Conservation (phyloP, 2,888 invertebrate genomes). For the Phasia obesa region DNA sequence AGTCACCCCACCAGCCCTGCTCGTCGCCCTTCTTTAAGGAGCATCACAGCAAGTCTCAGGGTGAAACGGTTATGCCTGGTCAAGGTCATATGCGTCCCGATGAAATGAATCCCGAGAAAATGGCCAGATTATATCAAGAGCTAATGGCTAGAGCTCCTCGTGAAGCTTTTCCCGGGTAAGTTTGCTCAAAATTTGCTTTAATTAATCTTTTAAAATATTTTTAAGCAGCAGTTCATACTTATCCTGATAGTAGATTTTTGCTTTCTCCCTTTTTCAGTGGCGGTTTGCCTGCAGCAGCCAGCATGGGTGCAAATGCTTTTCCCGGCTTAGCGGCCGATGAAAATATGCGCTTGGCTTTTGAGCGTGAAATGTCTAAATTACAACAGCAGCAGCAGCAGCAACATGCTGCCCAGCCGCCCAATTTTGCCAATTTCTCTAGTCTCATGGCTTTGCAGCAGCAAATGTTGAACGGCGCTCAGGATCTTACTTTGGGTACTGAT, state of each 20-base stretch:
- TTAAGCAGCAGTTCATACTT: not conserved
- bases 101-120: slow-evolving; percentile 98
- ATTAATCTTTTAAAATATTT: not conserved
- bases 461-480: slow-evolving; percentile 86
- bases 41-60: slow-evolving; percentile 83
- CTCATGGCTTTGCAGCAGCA: slow-evolving; percentile 91
- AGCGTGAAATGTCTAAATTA: slow-evolving; percentile 95
- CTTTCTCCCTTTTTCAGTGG: slow-evolving; percentile 93
- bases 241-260: slow-evolving; percentile 85
- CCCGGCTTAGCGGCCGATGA: slow-evolving; percentile 86
- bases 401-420: slow-evolving; percentile 84
- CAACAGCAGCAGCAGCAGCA: slow-evolving; percentile 84
- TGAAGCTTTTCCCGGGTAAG: slow-evolving; percentile 91
- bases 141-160: slow-evolving; percentile 92
- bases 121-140: slow-evolving; percentile 96
- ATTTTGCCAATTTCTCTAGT: slow-evolving; percentile 84
- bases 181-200: slow-evolving; percentile 27
- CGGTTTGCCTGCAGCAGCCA: slow-evolving; percentile 81
- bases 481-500: slow-evolving; percentile 91
- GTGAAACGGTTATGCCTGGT: slow-evolving; percentile 70
- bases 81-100: slow-evolving; percentile 78
- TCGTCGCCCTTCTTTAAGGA: slow-evolving; percentile 92
- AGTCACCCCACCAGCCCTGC: slow-evolving; percentile 90
- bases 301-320: slow-evolving; percentile 75
- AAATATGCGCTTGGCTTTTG: slow-evolving; percentile 93